Base-by-base conservation (phyloP, 2,113 vertebrate species). In the Monopterus albus region DNA sequence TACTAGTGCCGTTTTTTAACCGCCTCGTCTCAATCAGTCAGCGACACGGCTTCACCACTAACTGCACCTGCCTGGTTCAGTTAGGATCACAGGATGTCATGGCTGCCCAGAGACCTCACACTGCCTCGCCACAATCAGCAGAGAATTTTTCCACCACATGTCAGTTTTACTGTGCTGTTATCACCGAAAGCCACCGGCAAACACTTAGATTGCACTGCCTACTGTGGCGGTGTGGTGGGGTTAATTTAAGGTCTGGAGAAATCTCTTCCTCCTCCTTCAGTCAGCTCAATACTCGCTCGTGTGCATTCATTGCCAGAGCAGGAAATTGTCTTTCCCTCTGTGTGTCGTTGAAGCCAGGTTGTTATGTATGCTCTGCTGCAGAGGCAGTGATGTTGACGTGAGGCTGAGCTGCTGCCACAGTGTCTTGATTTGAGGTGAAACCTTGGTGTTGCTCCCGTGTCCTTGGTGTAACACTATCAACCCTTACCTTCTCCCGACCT, bases 351-450 rank as follows among this genome's bases (percentile, higher is more conserved):
- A 52, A 75, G 81, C 79, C 64, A 33, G 88, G 71, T 85, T 87
- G 84, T 91, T 88, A 84, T 87, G 84, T 73, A 83, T 82, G 87
- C 89, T 82, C 74, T 63, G 78, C 89, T 83, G 87, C 84, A 84
- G 85, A 81, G 85, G 75, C 82, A 47, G 64, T 40, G 7, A 58
- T 58, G 79, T 79, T 88, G 84, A 86, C 78, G 60, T 35, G 79
- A 80, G 76, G 79, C 72, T 84, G 79, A 86, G 87, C 74, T 43
- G 77, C 83, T 87, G 85, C 88, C 73, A 73, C 79, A 8, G 55
- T 47, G 49, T 86, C 87, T 86, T 88, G 90, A 91, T 89, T 88
- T 82, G 82, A 89, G 88, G 86, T 84, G 83, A 91, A 89, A 88
- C 84, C 87, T 85, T 43, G 43, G 76, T 53, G 76, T 83, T 81